Evolutionary conservation across 1,140 invertebrate species (phyloP).

Genomic region (Neodiprion pinetum): DNA sequence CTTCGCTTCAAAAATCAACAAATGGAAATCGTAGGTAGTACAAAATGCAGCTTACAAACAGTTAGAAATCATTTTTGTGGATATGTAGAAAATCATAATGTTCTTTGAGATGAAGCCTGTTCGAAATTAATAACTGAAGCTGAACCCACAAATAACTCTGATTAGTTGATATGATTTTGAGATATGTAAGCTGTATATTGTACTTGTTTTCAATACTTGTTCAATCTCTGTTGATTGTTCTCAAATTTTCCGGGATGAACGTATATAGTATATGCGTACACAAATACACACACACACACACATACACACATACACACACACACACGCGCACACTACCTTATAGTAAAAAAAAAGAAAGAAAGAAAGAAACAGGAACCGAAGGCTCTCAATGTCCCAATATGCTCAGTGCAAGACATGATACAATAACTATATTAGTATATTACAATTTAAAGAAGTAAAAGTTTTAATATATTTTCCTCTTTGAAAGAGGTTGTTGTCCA

Average conservation of each 20-base stretch:
- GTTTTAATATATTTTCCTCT: slow-evolving; percentile 21
- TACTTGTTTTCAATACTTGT: no score
- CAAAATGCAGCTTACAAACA: background rate
- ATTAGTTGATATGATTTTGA: background rate
- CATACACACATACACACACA: background rate
- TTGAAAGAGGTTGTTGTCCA: background rate
- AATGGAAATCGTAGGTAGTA: background rate
- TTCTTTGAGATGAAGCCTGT: background rate
- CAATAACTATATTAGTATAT: slow-evolving; percentile 38
- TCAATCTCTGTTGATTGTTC: no score
- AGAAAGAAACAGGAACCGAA: background rate
- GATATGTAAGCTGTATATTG: background rate
- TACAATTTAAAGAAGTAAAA: slow-evolving; percentile 34
- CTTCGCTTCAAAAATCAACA: background rate
- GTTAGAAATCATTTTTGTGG: no score
- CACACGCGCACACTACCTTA: background rate
- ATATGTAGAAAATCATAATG: background rate
- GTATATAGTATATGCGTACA: background rate
- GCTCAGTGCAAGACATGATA: slow-evolving; percentile 38
- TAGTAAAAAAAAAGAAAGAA: no score
- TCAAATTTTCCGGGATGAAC: background rate
- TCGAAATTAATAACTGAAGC: background rate
- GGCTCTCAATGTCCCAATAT: slow-evolving; percentile 33
- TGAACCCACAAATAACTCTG: background rate
- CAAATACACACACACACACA: background rate